Base-by-base conservation (phyloP, 2,888 invertebrate genomes). In the Alentia gelatinosa region DNA sequence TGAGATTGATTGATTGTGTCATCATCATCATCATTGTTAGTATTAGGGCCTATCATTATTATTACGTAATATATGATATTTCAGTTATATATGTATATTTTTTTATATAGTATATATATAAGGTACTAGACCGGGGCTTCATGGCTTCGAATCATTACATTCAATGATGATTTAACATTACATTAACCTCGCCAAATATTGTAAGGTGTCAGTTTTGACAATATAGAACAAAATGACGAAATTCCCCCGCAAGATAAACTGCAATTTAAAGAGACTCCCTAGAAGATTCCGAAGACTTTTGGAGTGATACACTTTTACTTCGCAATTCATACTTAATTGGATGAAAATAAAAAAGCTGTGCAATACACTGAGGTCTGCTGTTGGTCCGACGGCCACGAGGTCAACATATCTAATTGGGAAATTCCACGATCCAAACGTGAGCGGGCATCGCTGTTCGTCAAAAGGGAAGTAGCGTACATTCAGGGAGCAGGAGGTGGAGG, bases 391-490 rank as follows among this genome's bases (percentile, higher is more conserved):
- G 26, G 42, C 1, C 0, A 42, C 47, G 3, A 86, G 42, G 47
- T 86, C 42, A 12, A 86, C 0, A 1, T 33, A n/a, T 1, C 5
- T 79, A 0, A 93, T 95, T 92, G 95, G 95, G 93, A 96, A 96
- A n/a, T 96, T 96, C 98, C 98, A 98, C 33, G 98, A 94, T 26
- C 94, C 98, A 94, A 99, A 98, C 96, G 98, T 98, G 98, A 99
- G 98, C 94, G 98, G 97, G 96, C 98, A 99, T 90, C 98, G 98
- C 96, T 98, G 98, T 95, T 98, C 98, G 95, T 98, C 98, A 95
- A 98, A 98, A 0, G 98, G 98, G 96, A 99, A 99, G 96, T 98
- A 98, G 94, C 98, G 98, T 0, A 99, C 98, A 96, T 98, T 98
- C 95, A 99, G 98, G 91, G 96, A 95, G 92, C 96, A 96, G 42